Base-by-base conservation (phyloP, 2,797 vertebrate species). In the Megaceryle alcyon region DNA sequence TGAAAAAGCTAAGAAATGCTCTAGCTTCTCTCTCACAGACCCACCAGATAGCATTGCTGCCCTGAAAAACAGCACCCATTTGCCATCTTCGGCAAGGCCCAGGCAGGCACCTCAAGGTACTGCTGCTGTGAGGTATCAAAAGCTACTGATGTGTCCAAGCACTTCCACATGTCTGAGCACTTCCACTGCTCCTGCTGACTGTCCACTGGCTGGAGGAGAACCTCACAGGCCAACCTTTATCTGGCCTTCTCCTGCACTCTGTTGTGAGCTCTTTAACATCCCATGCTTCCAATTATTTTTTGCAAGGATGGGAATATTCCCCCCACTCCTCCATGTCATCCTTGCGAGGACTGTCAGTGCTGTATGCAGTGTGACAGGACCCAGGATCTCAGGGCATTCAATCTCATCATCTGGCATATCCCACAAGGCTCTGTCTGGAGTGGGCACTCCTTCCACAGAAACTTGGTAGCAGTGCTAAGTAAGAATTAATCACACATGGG, bases 401-500 rank as follows among this genome's bases (percentile, higher is more conserved):
- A 49, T 54, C 28, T 92, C 21, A 78, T 86, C 14, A 1, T 37
- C 17, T 69, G 43, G 26, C 10, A 44, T n/a, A 41, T 35, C 23
- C 64, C 60, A 70, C 15, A 41, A 18, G 79, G 20, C 51, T 79
- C 37, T 66, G 43, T 22, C 37, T 59, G 78, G n/a, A n/a, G 9
- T 18, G 44, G n/a, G 16, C 31, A 41, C 14, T 86, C 44, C 14
- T 76, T 64, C 49, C 63, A 29, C 57, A 69, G 4, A 43, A 22
- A 8, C 16, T 53, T 2, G 0, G 25, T 39, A 22, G 31, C 35
- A 37, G 44, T 39, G 31, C 25, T 71, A 35, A 31, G 53, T 20
- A 25, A 77, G 64, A 79, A 66, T 56, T 35, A 26, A 15, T 66
- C 51, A 49, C 5, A 1, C 3, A 19, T 0, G 1, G 23, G 10